Conservation (phyloP, 1,140 invertebrate species). For the Saccostrea glomerata region DNA sequence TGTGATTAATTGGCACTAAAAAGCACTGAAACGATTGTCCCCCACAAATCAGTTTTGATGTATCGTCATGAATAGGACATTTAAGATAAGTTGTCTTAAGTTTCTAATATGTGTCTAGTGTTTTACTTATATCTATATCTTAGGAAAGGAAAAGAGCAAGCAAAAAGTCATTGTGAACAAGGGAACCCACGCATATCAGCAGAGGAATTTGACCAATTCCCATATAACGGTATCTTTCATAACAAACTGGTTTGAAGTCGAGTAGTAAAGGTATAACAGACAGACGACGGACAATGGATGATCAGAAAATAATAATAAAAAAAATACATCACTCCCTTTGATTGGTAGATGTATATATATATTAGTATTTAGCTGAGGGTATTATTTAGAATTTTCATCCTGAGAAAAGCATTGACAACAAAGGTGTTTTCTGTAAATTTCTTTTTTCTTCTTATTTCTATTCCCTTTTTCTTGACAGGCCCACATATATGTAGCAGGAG, state of each 20-base stretch:
- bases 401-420: not conserved
- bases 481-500: not conserved
- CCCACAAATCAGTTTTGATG: no score
- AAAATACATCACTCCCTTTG: no score
- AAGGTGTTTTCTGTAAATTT: not conserved
- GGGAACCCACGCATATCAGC: not conserved
- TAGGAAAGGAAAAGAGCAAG: no score
- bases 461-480: no score
- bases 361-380: not conserved
- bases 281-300: not conserved
- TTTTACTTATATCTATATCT: no score
- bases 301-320: not conserved
- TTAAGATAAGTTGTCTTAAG: no score
- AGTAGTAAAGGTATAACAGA: not conserved
- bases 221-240: not conserved
- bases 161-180: not conserved
- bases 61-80: no score
- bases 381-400: not conserved
- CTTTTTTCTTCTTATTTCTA: no score
- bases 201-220: not conserved
- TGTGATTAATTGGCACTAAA: no score
- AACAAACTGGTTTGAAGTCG: no score
- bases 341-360: not conserved
- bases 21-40: no score
- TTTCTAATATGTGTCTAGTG: no score